Evolutionary conservation across 2,797 vertebrate species (phyloP).

Genomic region (Fratercula arctica): DNA sequence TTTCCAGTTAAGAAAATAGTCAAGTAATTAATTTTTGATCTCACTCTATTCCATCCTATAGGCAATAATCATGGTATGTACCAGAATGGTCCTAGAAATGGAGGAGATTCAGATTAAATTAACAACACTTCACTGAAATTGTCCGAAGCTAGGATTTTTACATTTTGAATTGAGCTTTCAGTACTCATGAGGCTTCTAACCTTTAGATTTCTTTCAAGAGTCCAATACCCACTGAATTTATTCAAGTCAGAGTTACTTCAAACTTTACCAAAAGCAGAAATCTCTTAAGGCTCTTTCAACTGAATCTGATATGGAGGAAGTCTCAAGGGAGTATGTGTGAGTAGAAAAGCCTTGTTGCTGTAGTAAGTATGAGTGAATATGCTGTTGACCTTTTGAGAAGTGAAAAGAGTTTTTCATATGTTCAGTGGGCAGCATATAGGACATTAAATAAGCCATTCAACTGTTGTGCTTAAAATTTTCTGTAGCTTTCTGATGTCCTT

Average conservation of each 20-base stretch:
- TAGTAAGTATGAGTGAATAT: not conserved
- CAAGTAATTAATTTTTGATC: not conserved
- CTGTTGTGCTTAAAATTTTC: not conserved
- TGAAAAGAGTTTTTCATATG: not conserved
- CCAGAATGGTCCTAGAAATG: not conserved
- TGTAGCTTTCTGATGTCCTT: not conserved
- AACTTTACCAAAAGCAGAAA: not conserved
- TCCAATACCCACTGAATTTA: not conserved
- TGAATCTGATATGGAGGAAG: not conserved
- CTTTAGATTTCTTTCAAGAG: not conserved
- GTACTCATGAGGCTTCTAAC: not conserved
- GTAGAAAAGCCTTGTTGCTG: not conserved
- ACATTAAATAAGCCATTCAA: not conserved
- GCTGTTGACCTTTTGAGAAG: constrained; percentile 3
- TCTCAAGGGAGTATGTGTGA: not conserved
- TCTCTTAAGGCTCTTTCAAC: not conserved
- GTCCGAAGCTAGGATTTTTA: not conserved
- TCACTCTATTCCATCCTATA: not conserved
- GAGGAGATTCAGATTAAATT: not conserved
- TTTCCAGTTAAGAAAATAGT: not conserved
- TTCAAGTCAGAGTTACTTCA: not conserved
- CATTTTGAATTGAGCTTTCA: not conserved
- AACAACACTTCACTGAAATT: not conserved
- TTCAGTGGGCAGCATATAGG: not conserved
- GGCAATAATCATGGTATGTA: not conserved